These are phyloP conservation scores for Hyperoodon ampullatus DNA, from an alignment of 2,113 vertebrate species.

Conservation along the genomic window DNA sequence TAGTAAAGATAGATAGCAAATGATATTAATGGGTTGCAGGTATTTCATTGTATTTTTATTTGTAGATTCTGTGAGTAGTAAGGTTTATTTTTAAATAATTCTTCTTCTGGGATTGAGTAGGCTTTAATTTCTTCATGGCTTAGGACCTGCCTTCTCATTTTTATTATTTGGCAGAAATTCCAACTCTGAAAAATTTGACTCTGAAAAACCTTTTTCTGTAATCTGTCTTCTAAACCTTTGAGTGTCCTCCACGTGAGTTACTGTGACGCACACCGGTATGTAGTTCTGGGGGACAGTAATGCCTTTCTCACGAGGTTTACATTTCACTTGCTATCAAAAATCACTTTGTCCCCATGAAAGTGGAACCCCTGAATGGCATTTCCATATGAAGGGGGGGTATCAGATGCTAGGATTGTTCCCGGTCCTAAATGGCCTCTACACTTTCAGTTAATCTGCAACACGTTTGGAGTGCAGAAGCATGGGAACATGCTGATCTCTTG, in stretches of 20 bases:
- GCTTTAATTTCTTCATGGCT: not conserved
- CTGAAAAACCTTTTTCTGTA: slow-evolving; percentile 60
- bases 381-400: slow-evolving; percentile 85
- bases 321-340: slow-evolving; percentile 86
- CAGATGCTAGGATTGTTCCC: slow-evolving; percentile 84
- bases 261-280: slow-evolving; percentile 75
- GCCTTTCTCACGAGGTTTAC: slow-evolving; percentile 87
- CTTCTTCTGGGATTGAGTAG: not conserved
- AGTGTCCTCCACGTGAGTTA: slow-evolving; percentile 75
- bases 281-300: slow-evolving; percentile 83
- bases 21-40: not conserved
- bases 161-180: slow-evolving; percentile 72
- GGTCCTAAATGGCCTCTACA: slow-evolving; percentile 78
- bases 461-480: slow-evolving; percentile 83
- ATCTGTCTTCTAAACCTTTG: slow-evolving; percentile 75
- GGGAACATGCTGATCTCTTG: slow-evolving; percentile 84
- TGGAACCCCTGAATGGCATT: slow-evolving; percentile 84
- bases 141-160: slow-evolving; percentile 45
- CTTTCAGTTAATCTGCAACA: slow-evolving; percentile 80
- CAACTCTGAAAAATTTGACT: slow-evolving; percentile 61
- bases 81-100: slow-evolving; percentile 58
- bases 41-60: not conserved
- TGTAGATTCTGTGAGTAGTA: not conserved
- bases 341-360: slow-evolving; percentile 85
- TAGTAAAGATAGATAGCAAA: not conserved